A percentile compares a stretch with the other conserved stretches of the same genome.
Conservation (phyloP, 2,888 invertebrate species). For the Odontothrips loti region DNA sequence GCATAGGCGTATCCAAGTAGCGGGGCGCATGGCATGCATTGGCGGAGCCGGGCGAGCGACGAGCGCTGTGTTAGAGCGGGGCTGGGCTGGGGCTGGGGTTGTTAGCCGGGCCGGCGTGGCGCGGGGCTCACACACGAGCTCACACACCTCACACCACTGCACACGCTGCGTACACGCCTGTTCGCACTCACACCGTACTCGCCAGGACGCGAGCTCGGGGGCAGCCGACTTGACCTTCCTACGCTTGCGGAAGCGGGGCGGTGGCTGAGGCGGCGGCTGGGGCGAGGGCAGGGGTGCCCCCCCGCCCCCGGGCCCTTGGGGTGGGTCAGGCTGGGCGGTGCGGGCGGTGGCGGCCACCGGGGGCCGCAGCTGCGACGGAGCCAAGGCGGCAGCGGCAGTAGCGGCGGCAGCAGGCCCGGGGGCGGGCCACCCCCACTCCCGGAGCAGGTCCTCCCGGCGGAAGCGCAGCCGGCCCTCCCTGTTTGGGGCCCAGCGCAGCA, state of each 20-base stretch:
- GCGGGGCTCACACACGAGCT: no score
- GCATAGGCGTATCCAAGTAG: neutral
- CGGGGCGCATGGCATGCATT: neutral
- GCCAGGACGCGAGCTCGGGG: conserved; percentile 9
- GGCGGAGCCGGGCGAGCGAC: neutral
- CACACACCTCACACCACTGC: no score
- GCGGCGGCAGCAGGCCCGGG: neutral
- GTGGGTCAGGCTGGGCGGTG: neutral
- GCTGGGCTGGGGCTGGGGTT: neutral
- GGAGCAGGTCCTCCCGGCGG: neutral
- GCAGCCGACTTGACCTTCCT: conserved; percentile 2
- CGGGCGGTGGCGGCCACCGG: neutral
- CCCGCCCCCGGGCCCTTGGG: neutral
- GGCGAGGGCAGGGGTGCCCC: neutral
- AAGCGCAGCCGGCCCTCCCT: neutral
- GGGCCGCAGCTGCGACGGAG: neutral
- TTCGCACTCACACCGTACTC: conserved; percentile 20
- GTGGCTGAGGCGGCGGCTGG: neutral
- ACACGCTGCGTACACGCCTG: no score
- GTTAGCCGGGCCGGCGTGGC: no score
- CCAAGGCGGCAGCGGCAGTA: neutral
- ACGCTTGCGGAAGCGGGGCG: neutral
- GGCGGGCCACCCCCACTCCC: conserved; percentile 4
- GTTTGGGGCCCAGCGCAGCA: neutral
- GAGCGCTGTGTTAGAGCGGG: neutral